A percentile compares a stretch with the other conserved stretches of the same genome.
phyloP scores from a whole-genome alignment of 1,140 invertebrate genomes.

The Bombus pascuorum region DNA sequence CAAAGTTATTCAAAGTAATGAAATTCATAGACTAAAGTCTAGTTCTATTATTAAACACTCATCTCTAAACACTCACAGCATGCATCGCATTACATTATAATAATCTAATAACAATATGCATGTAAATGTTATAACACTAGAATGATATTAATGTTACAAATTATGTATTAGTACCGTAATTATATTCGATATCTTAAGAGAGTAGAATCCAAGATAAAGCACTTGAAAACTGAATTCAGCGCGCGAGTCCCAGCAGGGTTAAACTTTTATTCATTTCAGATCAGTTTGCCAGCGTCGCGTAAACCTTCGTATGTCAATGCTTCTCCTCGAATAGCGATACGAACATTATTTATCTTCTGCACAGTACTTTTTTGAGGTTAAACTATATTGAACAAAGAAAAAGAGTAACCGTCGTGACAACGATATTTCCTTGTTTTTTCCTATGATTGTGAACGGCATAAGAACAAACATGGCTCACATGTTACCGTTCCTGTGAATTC shows the following conservation, averaged over 20 bases:
- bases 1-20: constrained; percentile 30
- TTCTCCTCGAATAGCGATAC: background rate
- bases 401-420: background rate
- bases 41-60: constrained; percentile 16
- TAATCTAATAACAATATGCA: constrained; percentile 33
- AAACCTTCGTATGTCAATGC: background rate
- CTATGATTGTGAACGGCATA: background rate
- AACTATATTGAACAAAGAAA: background rate
- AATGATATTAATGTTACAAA: constrained; percentile 17
- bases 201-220: constrained; percentile 11
- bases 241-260: constrained; percentile 25
- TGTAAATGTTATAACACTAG: constrained; percentile 1
- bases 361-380: background rate
- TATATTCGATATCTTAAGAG: background rate
- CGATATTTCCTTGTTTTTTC: too few relatives aligned
- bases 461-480: background rate
- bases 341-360: too few relatives aligned
- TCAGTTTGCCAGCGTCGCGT: too few relatives aligned
- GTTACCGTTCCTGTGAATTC: background rate
- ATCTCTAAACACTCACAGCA: constrained; percentile 32
- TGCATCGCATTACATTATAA: constrained; percentile 11
- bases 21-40: constrained; percentile 16
- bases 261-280: constrained; percentile 6
- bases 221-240: constrained; percentile 10
- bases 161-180: constrained; percentile 9